Conservation (phyloP, 2,888 invertebrate species). For the Bruchidius siliquastri region DNA sequence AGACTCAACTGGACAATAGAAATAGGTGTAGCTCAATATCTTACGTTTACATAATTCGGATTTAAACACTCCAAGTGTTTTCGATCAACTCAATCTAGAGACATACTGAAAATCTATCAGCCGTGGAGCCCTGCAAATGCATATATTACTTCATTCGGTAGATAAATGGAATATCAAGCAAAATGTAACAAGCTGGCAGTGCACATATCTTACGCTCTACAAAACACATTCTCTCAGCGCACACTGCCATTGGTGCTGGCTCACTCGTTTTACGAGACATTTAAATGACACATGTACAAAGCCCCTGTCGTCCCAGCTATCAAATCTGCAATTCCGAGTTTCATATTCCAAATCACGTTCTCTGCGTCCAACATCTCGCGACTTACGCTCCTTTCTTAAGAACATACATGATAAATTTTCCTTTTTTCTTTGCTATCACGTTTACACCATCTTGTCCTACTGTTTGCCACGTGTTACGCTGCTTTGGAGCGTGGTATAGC, state of each 20-base stretch:
- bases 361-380: neutral
- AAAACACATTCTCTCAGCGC: neutral
- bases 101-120: too few species aligned
- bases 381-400: neutral
- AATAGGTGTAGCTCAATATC: too few species aligned
- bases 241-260: neutral
- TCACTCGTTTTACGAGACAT: neutral
- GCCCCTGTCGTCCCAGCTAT: neutral
- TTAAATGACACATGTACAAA: neutral
- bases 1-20: too few species aligned
- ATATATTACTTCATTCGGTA: neutral
- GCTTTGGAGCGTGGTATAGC: neutral
- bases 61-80: too few species aligned
- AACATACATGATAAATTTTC: constrained; percentile 5
- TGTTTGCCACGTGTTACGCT: constrained; percentile 16
- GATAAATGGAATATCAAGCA: neutral
- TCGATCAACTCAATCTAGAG: too few species aligned
- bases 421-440: constrained; percentile 12
- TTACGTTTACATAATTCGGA: too few species aligned
- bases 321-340: neutral
- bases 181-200: neutral
- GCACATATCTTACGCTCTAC: neutral
- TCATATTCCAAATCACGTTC: neutral
- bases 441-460: constrained; percentile 14
- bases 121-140: too few species aligned